A percentile compares a stretch with the other conserved stretches of the same genome.
Evolutionary conservation across 92 coral and sea anemone genomes (phyloP).

Genomic region (Actinernus sp.): DNA sequence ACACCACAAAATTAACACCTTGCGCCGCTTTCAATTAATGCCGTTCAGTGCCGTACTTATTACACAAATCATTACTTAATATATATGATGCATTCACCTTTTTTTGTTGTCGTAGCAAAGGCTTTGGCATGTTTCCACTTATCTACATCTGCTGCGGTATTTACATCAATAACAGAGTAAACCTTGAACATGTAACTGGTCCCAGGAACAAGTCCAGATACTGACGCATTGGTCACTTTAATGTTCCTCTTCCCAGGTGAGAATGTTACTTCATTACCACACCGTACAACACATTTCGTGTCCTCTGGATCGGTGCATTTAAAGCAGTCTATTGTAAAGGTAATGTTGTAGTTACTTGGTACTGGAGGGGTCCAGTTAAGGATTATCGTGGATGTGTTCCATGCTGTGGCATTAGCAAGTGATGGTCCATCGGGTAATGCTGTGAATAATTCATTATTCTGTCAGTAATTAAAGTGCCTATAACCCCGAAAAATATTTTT

Average conservation of each 20-base stretch:
- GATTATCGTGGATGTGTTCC: conserved; percentile 36
- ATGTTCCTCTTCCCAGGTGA: conserved; percentile 49
- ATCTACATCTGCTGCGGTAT: conserved; percentile 14
- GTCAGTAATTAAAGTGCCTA: too few species aligned
- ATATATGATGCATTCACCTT: too few species aligned
- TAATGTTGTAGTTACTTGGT: neutral
- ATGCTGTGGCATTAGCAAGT: conserved; percentile 34
- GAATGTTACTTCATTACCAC: conserved; percentile 33
- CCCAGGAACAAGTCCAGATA: conserved; percentile 47
- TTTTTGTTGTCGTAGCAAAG: conserved; percentile 45
- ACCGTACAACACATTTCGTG: conserved; percentile 46
- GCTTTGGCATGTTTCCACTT: conserved; percentile 69
- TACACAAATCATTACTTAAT: neutral
- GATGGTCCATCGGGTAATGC: conserved; percentile 57
- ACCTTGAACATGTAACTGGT: conserved; percentile 66
- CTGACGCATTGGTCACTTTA: conserved; percentile 40
- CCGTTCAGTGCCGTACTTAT: too few species aligned
- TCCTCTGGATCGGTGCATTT: conserved; percentile 45
- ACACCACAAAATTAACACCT: neutral
- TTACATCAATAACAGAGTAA: conserved; percentile 66
- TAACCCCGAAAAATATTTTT: too few species aligned
- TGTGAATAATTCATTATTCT: too few species aligned
- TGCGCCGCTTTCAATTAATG: neutral
- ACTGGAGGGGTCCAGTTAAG: conserved; percentile 39
- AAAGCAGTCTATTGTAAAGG: conserved; percentile 70